phyloP scores from a whole-genome alignment of 2,797 vertebrate species.

The Merluccius polli region DNA sequence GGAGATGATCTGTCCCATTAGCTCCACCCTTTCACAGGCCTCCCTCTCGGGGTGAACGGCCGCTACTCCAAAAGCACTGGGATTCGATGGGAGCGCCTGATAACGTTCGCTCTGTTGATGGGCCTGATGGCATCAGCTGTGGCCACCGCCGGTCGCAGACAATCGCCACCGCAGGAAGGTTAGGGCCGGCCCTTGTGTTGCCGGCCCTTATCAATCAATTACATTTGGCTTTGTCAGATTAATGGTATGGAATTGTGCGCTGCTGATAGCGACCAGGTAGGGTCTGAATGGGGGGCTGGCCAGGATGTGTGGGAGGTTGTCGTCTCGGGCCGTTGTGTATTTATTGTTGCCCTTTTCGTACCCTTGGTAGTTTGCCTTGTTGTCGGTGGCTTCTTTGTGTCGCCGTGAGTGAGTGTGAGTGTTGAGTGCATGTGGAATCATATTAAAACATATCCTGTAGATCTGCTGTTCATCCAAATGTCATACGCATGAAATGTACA shows the following conservation, averaged over 20 bases:
- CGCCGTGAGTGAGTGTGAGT: background rate
- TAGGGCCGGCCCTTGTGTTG: constrained; percentile 31
- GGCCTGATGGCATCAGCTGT: constrained; percentile 70
- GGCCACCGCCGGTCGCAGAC: constrained; percentile 62
- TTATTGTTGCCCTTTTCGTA: constrained; percentile 27
- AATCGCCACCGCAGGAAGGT: constrained; percentile 50
- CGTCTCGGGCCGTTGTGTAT: constrained; percentile 13
- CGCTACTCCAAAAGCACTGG: constrained; percentile 61
- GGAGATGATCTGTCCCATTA: constrained; percentile 74
- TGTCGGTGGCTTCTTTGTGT: constrained; percentile 4
- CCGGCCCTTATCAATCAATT: constrained; percentile 72
- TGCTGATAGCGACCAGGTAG: constrained; percentile 55
- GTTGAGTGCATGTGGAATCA: background rate
- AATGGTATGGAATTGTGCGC: constrained; percentile 71
- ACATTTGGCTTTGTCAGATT: constrained; percentile 71
- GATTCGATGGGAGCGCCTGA: constrained; percentile 69
- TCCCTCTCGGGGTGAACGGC: constrained; percentile 69
- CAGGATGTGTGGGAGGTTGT: constrained; percentile 29
- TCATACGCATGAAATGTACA: background rate
- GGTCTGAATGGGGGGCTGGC: constrained; percentile 34
- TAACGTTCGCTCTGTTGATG: constrained; percentile 64
- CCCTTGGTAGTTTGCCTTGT: constrained; percentile 39
- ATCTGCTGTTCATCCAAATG: background rate
- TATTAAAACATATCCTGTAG: background rate
- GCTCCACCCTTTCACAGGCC: constrained; percentile 65